Evolutionary conservation across 2,113 vertebrate species (phyloP), one percentile per base, ranked within the genome.

Genomic region (Eleginops maclovinus): DNA sequence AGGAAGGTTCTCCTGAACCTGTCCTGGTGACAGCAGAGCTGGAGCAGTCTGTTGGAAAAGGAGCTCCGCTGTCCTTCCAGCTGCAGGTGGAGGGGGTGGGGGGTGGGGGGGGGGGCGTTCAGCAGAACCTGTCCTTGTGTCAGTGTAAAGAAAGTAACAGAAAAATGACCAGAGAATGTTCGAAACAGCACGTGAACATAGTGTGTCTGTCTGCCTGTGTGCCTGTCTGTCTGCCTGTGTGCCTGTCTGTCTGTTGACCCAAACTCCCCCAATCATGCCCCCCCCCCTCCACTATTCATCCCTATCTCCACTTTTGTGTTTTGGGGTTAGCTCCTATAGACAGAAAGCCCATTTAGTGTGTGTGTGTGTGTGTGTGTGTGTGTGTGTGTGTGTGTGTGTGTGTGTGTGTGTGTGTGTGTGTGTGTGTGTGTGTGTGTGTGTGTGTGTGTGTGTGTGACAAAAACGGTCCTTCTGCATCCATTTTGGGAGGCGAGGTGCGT

Each of bases 401-500:
- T 61, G 67, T 53, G 49, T 58, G 59, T 71, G 66, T 64, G 71
- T 56, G 63, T 63, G 65, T 64, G 31, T 40, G 31, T 69, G 21
- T 65, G 43, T 19, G 24, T 54, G 55, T 11, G 60, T 77, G 69
- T 80, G 63, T 83, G 66, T 64, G 71, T 56, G 63, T 62, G 60
- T 60, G 31, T 40, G 31, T 69, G 21, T 65, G 43, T 19, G 24
- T 54, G 55, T 11, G 60, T 77, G 66, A 77, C 55, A 81, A 71
- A 75, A 89, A 84, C 64, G 44, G 70, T 75, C 74, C 81, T 88
- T 64, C 85, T 83, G 81, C 55, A 10, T 88, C 88, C 88, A 91
- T 83, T 91, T 89, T 86, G 70, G 70, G 81, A 86, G 81, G 62
- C 41, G 75, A 83, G 77, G 83, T 91, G 87, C 83, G 17, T 86